These are phyloP conservation scores for Lasiommata megera DNA, from an alignment of 2,888 invertebrate species.

Conservation along the genomic window DNA sequence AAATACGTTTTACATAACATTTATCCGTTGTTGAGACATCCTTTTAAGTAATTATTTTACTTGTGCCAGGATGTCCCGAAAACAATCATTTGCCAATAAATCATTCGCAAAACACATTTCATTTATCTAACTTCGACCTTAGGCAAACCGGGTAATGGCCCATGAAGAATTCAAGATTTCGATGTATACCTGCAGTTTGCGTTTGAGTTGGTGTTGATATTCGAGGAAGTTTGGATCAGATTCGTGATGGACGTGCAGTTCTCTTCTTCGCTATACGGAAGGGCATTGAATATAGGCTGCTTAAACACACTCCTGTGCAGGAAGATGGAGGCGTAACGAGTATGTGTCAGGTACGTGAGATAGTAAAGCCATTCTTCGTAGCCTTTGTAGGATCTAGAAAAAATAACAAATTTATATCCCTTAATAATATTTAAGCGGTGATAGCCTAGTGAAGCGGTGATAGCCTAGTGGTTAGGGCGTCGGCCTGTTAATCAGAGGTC, in stretches of 20 bases:
- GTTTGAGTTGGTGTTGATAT: slow-evolving; percentile 72
- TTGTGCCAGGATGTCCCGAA: too few species aligned
- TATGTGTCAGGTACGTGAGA: slow-evolving; percentile 89
- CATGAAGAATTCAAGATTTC: neutral
- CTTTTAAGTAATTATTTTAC: too few species aligned
- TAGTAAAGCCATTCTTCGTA: slow-evolving; percentile 91
- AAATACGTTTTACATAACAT: too few species aligned
- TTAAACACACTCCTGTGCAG: slow-evolving; percentile 87
- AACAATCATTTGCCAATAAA: too few species aligned
- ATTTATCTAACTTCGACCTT: too few species aligned
- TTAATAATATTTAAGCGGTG: too few species aligned
- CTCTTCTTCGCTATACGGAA: slow-evolving; percentile 73
- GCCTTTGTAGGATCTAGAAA: slow-evolving; percentile 87
- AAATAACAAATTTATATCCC: neutral
- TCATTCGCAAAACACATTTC: too few species aligned
- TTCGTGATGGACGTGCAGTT: slow-evolving; percentile 80
- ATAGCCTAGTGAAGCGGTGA: too few species aligned
- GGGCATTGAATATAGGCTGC: slow-evolving; percentile 74
- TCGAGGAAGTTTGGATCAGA: slow-evolving; percentile 77
- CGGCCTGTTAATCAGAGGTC: too few species aligned
- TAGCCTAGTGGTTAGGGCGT: too few species aligned
- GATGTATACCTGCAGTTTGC: slow-evolving; percentile 80
- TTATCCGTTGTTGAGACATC: too few species aligned
- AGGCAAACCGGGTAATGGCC: neutral
- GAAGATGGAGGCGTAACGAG: slow-evolving; percentile 89